Base-by-base conservation (phyloP, 2,888 invertebrate species). In the Xestia sexstrigata region DNA sequence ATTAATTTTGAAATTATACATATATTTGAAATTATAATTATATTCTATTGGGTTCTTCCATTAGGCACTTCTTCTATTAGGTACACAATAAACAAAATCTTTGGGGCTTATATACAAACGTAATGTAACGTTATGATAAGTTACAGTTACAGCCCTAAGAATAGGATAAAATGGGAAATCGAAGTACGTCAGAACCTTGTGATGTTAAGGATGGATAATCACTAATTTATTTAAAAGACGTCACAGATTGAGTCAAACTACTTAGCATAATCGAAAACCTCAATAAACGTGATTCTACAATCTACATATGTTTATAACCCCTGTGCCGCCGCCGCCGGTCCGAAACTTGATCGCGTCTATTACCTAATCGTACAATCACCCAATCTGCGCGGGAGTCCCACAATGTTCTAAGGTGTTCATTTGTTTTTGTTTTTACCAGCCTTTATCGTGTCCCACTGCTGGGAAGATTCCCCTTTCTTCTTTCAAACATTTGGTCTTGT, bases 321-420 rank as follows among this genome's bases (percentile, higher is more conserved):
- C 15, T 8, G 17, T n/a, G n/a, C 47, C 39, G 8, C 39, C 42
- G 42, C 42, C 17, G 6, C 49, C 49, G 49, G 23, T n/a, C 5
- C 55, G 30, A 78, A 58, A 30, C 20, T 45, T 8, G n/a, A 62
- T 62, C 60, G 17, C 30, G 42, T 6, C 20, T 26, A 65, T 45
- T 45, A 74, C 70, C 7, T 60, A 60, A 74, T 74, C 39, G 11
- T 7, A n/a, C 49, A 71, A 47, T 71, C 52, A 66, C 58, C 23
- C 0, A 62, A 62, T 35, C n/a, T 47, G 52, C 58, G 75, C 58
- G 65, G 65, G 58, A 79, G 58, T 79, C 15, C 75, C 75, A 58
- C 20, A 23, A 30, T 26, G n/a, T 52, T 35, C 9, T 13, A 52
- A 23, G 35, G n/a, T 81, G 78, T 60, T 67, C 78, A 81, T 70